Base-by-base conservation (phyloP, 1,140 invertebrate genomes). In the Pogonognathellus flavescens region DNA sequence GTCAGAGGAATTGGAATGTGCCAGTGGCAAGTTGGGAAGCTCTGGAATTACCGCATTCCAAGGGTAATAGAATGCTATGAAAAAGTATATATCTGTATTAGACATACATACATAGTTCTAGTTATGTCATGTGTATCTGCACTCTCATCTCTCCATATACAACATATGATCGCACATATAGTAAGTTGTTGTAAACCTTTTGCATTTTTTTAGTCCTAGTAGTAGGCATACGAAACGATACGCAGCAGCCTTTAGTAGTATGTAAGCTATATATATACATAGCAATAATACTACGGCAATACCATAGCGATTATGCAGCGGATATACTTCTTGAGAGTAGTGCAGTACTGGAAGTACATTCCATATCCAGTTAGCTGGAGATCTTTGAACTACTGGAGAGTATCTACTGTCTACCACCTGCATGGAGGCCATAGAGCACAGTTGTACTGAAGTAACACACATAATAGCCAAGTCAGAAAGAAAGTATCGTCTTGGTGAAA, bases 41-140 rank as follows among this genome's bases (percentile, higher is more conserved):
- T 76, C 25, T 76, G 70, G 70, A 76, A 76, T 76, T 76, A 76
- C 70, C 70, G 70, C 70, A 76, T 76, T 76, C 70, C 70, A 76
- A n/a, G 41, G 16, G 41, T 76, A 76, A 76, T 76, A 50, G 25
- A 50, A 76, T 25, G 14, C 49, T 76, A 76, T 76, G 70, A 76
- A 76, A 76, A 76, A 31, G 70, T 76, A 76, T 76, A 49, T 76
- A 25, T 76, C 13, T 41, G 70, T 76, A 41, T 41, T 41, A 41
- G 31, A 41, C 31, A 6, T 41, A 41, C 31, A 6, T 41, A 41
- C 31, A 1, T 41, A 41, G 31, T 41, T 41, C 31, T 41, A 41
- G 2, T 41, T 41, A 41, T 41, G 31, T 41, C 31, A 41, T 41
- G 31, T 41, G 31, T 41, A 41, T 41, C 31, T 41, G 31, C 6